A percentile compares a stretch with the other conserved stretches of the same genome.
Evolutionary conservation across 92 coral and sea anemone genomes (phyloP).

Genomic region (Actinostola sp.): DNA sequence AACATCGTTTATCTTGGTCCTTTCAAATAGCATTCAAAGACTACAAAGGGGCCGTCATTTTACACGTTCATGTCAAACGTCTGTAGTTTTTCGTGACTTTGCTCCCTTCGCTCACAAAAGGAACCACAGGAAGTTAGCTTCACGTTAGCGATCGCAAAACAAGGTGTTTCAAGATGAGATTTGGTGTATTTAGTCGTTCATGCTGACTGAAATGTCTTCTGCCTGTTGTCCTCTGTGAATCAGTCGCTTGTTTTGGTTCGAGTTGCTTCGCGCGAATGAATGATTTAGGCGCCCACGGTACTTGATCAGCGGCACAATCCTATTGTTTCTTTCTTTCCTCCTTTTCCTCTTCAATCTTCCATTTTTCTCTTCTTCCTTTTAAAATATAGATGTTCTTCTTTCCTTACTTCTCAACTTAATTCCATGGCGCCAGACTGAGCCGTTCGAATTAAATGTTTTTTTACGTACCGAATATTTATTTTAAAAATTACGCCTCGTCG

Average conservation of each 20-base stretch:
- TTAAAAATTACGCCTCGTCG: no score
- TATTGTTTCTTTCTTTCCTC: not conserved
- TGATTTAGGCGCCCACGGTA: conserved; percentile 32
- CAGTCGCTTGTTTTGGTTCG: conserved; percentile 32
- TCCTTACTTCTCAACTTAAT: not conserved
- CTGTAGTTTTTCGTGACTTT: conserved; percentile 13
- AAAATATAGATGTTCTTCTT: not conserved
- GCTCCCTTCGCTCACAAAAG: conserved; percentile 4
- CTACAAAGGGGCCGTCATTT: conserved; percentile 32
- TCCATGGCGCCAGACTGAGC: no score
- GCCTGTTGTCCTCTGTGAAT: not conserved
- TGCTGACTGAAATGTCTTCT: not conserved
- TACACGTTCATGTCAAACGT: conserved; percentile 10
- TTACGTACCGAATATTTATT: no score
- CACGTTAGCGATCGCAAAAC: not conserved
- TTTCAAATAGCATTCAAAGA: conserved; percentile 26
- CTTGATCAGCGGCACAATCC: conserved; percentile 22
- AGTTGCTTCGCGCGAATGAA: conserved; percentile 32
- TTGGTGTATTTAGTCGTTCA: not conserved
- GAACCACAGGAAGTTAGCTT: conserved; percentile 11
- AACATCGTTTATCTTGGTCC: conserved; percentile 20
- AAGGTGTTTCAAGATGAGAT: not conserved
- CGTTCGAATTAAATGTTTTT: no score
- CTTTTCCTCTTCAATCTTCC: not conserved
- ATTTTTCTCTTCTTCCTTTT: not conserved